Conservation (phyloP, 1,140 invertebrate species). For the Telenomus remus region DNA sequence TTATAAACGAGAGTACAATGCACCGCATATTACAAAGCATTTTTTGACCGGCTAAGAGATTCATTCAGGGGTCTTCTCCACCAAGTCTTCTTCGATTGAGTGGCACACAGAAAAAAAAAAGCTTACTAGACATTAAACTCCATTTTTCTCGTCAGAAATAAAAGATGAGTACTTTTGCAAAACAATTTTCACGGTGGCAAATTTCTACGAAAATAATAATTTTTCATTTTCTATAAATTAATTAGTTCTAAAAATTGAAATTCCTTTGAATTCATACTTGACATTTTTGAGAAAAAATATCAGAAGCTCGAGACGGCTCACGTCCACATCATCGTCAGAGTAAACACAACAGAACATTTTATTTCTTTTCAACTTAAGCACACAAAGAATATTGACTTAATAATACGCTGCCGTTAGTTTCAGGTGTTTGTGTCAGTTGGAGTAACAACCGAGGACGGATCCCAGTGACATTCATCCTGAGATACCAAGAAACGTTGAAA, state of each 20-base stretch:
- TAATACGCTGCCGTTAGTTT: conserved; percentile 30
- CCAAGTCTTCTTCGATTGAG: conserved; percentile 46
- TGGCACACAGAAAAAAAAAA: conserved; percentile 42
- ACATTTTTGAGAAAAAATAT: no score
- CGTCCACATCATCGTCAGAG: conserved; percentile 33
- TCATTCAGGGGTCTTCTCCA: conserved; percentile 40
- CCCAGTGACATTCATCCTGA: background rate
- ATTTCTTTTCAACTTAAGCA: conserved; percentile 29
- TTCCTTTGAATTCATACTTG: no score
- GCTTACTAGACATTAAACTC: conserved; percentile 26
- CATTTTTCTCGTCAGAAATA: no score
- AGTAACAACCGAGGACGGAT: conserved; percentile 7
- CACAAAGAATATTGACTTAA: conserved; percentile 39
- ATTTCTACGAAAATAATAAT: no score
- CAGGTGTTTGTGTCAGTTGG: conserved; percentile 19
- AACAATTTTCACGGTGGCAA: no score
- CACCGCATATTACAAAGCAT: conserved; percentile 47
- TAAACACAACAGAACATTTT: conserved; percentile 28
- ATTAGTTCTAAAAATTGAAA: no score
- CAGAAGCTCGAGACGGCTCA: background rate
- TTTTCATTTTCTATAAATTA: no score
- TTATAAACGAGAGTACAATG: conserved; percentile 50
- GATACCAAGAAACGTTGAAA: no score
- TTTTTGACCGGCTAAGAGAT: conserved; percentile 48
- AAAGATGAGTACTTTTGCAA: no score